phyloP scores from a whole-genome alignment of 2,113 vertebrate genomes.

The Anser cygnoides region DNA sequence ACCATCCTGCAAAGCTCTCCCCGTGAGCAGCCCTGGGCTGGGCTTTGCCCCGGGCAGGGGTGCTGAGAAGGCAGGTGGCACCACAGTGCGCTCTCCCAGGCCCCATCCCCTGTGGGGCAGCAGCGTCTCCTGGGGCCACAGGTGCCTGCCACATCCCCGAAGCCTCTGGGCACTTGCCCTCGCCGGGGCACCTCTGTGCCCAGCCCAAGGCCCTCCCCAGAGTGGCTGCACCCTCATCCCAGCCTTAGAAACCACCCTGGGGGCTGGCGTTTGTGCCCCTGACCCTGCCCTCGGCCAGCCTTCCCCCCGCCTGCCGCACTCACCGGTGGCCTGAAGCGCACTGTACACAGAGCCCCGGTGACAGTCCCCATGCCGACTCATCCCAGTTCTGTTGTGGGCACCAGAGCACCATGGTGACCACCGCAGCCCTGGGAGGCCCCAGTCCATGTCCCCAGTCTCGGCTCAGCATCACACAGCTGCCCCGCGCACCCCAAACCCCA shows the following conservation, averaged over 20 bases:
- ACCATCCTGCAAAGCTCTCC: neutral
- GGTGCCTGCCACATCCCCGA: neutral
- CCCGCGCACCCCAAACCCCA: too few species aligned
- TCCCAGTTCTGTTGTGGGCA: too few species aligned
- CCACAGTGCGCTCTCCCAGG: neutral
- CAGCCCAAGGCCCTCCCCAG: neutral
- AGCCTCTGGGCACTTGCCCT: neutral
- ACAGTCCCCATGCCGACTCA: too few species aligned
- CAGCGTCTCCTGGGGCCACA: neutral
- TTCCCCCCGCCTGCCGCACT: too few species aligned
- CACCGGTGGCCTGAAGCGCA: too few species aligned
- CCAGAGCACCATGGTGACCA: too few species aligned
- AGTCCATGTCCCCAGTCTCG: too few species aligned
- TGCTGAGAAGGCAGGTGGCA: neutral
- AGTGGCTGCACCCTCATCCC: neutral
- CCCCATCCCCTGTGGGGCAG: neutral
- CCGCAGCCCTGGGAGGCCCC: too few species aligned
- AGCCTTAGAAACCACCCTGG: rapidly evolving
- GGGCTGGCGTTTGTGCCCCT: too few species aligned
- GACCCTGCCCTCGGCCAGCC: too few species aligned
- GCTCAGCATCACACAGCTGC: too few species aligned
- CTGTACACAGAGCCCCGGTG: too few species aligned
- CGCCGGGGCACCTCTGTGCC: neutral
- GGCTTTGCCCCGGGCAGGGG: neutral
- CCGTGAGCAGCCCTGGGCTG: neutral